phyloP scores from a whole-genome alignment of 2,797 vertebrate species.

The Melanotaenia maccullochi region DNA sequence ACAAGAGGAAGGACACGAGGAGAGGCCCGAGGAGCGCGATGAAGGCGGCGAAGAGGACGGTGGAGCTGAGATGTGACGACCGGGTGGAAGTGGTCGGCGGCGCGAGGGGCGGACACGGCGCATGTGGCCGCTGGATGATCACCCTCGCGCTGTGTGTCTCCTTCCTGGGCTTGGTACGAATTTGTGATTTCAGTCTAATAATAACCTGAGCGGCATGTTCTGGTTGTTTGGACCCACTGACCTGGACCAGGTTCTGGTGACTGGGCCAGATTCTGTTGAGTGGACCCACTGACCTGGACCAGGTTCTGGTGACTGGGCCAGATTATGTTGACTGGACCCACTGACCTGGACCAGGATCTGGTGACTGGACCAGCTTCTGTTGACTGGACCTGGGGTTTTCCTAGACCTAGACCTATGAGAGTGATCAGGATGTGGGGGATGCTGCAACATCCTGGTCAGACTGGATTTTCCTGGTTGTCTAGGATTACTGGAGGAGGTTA shows the following conservation, averaged over 20 bases:
- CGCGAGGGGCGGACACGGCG: constrained; percentile 31
- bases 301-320: no score
- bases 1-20: constrained; percentile 68
- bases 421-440: not conserved
- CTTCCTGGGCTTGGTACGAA: constrained; percentile 83
- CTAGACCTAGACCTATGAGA: no score
- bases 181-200: not conserved
- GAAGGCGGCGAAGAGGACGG: constrained; percentile 55
- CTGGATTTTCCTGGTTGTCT: not conserved
- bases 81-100: constrained; percentile 62
- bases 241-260: no score
- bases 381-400: no score
- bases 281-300: no score
- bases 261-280: no score
- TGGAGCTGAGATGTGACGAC: constrained; percentile 34
- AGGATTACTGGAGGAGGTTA: no score
- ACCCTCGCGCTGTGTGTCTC: constrained; percentile 79
- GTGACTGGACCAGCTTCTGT: no score
- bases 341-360: no score
- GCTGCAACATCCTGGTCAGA: constrained; percentile 18
- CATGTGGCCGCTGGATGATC: constrained; percentile 72
- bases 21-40: constrained; percentile 69
- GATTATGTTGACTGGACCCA: no score
- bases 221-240: no score
- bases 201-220: no score